Percentiles rank a stretch among this genome's conserved stretches.
These are phyloP conservation scores for Chionodraco myersi DNA, from an alignment of 2,113 vertebrate genomes.

Conservation along the genomic window DNA sequence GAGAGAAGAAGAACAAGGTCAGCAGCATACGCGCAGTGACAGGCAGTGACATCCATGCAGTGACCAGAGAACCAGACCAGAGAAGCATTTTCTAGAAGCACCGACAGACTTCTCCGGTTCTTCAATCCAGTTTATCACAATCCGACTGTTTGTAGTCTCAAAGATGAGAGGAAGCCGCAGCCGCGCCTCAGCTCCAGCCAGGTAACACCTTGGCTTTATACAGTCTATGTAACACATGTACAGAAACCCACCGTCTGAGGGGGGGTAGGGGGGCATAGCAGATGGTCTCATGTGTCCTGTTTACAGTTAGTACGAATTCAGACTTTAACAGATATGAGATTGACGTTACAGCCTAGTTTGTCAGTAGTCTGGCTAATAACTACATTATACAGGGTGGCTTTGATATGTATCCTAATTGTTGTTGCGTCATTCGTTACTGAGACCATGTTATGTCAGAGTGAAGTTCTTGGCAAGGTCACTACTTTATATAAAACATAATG, in stretches of 20 bases:
- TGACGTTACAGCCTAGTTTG: neutral
- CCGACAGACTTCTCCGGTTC: neutral
- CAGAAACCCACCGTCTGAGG: neutral
- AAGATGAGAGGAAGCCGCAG: constrained; percentile 73
- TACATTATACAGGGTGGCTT: too few species aligned
- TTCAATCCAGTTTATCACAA: too few species aligned
- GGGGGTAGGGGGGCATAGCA: too few species aligned
- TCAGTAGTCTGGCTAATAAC: neutral
- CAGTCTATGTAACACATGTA: too few species aligned
- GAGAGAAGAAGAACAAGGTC: constrained; percentile 16
- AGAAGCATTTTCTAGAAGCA: neutral
- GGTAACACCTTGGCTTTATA: constrained; percentile 2
- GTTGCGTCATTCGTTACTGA: neutral
- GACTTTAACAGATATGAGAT: neutral
- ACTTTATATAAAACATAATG: too few species aligned
- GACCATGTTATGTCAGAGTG: neutral
- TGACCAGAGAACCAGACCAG: rapidly evolving
- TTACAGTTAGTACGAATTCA: neutral
- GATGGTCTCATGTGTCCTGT: neutral
- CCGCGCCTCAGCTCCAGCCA: constrained; percentile 39
- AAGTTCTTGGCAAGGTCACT: neutral
- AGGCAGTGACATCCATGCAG: neutral
- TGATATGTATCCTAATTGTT: too few species aligned
- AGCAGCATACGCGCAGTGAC: neutral
- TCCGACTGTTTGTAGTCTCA: too few species aligned